Evolutionary conservation across 2,113 vertebrate species (phyloP).

Genomic region (Suricata suricatta): DNA sequence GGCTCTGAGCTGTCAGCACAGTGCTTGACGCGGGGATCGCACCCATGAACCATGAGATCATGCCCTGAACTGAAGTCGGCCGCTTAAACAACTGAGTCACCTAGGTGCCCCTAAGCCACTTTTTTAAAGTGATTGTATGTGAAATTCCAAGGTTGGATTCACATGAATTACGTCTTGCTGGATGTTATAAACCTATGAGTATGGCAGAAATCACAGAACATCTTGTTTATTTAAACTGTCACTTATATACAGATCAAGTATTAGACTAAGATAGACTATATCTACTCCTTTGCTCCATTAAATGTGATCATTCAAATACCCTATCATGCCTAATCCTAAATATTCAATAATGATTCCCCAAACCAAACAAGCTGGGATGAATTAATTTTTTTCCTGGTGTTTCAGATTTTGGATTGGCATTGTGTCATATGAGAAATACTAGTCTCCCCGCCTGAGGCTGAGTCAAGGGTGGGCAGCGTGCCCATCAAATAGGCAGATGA

Average conservation of each 20-base stretch:
- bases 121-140: background rate
- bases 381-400: background rate
- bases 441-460: background rate
- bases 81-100: too few relatives aligned
- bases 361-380: background rate
- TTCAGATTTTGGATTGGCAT: background rate
- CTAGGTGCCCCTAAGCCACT: too few relatives aligned
- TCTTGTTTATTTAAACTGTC: background rate
- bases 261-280: background rate
- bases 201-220: background rate
- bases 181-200: background rate
- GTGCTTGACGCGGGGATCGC: too few relatives aligned
- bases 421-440: background rate
- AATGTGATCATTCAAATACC: background rate
- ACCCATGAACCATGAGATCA: too few relatives aligned
- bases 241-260: background rate
- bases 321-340: background rate
- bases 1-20: too few relatives aligned
- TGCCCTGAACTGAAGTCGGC: too few relatives aligned
- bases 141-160: background rate
- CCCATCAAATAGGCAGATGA: background rate
- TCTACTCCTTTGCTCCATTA: background rate
- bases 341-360: background rate
- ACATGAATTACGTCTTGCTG: background rate
- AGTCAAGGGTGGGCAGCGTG: background rate